Evolutionary conservation across 2,888 invertebrate species (phyloP).

Genomic region (Aphelenchoides bicaudatus): DNA sequence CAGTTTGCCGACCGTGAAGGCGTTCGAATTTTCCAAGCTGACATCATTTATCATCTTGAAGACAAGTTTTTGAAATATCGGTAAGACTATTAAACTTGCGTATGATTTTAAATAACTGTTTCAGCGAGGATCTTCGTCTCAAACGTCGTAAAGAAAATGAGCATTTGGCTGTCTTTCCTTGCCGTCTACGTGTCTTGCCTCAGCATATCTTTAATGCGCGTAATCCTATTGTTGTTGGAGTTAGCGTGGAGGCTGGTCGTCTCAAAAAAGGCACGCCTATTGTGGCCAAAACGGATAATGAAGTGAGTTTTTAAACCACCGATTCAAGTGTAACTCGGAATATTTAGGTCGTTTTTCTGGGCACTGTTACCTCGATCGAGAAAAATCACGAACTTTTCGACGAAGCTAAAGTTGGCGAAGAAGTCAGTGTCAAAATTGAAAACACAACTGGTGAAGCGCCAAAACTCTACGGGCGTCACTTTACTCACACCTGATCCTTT

Average conservation of each 20-base stretch:
- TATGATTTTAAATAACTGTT: conserved; percentile 60
- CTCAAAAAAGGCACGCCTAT: conserved; percentile 93
- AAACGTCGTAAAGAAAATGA: conserved; percentile 91
- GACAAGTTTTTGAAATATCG: conserved; percentile 74
- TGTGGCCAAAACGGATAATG: conserved; percentile 70
- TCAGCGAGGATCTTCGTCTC: conserved; percentile 82
- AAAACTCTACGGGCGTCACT: conserved; percentile 96
- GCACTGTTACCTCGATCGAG: conserved; percentile 89
- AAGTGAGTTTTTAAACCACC: conserved; percentile 24
- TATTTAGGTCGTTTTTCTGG: conserved; percentile 83
- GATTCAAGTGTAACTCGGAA: neutral
- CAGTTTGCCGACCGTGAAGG: conserved; percentile 89
- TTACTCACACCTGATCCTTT: conserved; percentile 91
- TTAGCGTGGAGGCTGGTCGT: conserved; percentile 89
- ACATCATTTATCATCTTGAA: conserved; percentile 99
- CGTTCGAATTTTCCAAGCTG: conserved; percentile 89
- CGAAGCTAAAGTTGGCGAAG: conserved; percentile 80
- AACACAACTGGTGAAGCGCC: conserved; percentile 95
- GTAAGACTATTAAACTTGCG: conserved; percentile 27
- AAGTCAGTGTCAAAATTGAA: conserved; percentile 84
- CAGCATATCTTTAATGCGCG: conserved; percentile 96
- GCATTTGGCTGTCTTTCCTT: conserved; percentile 95
- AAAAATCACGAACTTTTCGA: conserved; percentile 91
- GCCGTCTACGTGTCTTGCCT: conserved; percentile 76
- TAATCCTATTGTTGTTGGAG: conserved; percentile 94